Conservation (phyloP, 2,888 invertebrate species). For the Ganaspis brasiliensis region DNA sequence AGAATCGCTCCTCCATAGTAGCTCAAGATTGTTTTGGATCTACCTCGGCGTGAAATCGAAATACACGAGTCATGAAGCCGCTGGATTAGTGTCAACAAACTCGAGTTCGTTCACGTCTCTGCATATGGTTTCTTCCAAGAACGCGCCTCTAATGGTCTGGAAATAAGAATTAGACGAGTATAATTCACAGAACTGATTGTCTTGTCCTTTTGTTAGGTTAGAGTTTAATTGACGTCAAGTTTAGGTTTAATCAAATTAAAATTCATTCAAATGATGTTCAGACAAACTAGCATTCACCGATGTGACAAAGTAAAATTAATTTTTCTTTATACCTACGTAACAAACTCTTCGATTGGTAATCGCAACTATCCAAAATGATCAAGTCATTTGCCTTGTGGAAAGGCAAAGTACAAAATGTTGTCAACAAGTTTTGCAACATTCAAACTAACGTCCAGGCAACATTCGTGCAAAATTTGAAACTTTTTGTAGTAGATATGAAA, state of each 20-base stretch:
- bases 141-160: neutral
- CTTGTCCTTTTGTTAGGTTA: neutral
- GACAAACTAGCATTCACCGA: no score
- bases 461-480: no score
- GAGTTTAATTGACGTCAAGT: neutral
- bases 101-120: constrained; percentile 32
- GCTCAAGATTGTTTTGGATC: constrained; percentile 4
- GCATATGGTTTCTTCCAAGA: constrained; percentile 33
- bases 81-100: constrained; percentile 36
- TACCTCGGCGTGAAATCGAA: constrained; percentile 33
- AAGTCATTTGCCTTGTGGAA: no score
- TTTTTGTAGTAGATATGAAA: no score
- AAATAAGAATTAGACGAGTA: neutral
- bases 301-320: no score
- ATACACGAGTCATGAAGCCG: constrained; percentile 20
- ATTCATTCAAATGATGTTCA: neutral
- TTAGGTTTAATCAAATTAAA: constrained; percentile 25
- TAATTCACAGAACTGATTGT: constrained; percentile 9
- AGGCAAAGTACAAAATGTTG: no score
- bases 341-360: no score
- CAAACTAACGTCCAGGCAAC: no score
- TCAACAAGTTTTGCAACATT: no score
- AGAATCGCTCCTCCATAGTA: neutral
- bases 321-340: no score
- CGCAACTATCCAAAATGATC: no score